Evolutionary conservation across 2,113 vertebrate species (phyloP).

Genomic region (Tragelaphus imberbis): DNA sequence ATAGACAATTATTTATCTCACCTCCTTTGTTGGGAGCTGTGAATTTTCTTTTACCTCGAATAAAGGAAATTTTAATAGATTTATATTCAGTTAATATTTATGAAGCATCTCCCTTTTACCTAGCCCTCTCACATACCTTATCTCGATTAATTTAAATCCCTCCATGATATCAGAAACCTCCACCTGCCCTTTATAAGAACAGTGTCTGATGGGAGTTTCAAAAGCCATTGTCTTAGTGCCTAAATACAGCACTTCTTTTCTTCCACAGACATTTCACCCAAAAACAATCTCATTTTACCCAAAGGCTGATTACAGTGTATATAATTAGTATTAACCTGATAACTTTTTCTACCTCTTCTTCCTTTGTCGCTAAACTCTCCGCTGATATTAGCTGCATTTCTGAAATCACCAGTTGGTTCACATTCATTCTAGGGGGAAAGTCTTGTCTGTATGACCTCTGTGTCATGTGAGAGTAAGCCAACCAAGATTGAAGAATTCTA

Average conservation of each 20-base stretch:
- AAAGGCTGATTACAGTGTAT: constrained; percentile 44
- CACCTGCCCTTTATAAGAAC: not conserved
- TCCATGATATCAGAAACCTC: not conserved
- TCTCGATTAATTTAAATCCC: constrained; percentile 25
- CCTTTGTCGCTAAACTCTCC: constrained; percentile 27
- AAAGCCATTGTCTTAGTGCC: constrained; percentile 20
- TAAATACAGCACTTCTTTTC: constrained; percentile 12
- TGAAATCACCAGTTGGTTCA: constrained; percentile 32
- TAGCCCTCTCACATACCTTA: constrained; percentile 6
- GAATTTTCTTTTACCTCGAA: constrained; percentile 13
- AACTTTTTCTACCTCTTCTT: constrained; percentile 21
- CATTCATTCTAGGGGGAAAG: not conserved
- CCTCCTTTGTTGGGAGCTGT: not conserved
- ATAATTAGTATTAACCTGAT: constrained; percentile 37
- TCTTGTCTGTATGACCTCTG: constrained; percentile 22
- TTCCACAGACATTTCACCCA: not conserved
- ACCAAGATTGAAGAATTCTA: constrained; percentile 39
- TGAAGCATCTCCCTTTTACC: constrained; percentile 20
- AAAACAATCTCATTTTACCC: constrained; percentile 30
- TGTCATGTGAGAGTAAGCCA: constrained; percentile 39
- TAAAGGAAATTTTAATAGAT: constrained; percentile 18
- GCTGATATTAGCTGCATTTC: constrained; percentile 10
- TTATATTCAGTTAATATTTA: constrained; percentile 30
- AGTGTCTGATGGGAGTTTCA: not conserved
- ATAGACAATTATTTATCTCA: constrained; percentile 18